Evolutionary conservation across 2,888 invertebrate genomes (phyloP), one percentile per base, ranked within the genome.

Genomic region (Drosophila mercatorum): DNA sequence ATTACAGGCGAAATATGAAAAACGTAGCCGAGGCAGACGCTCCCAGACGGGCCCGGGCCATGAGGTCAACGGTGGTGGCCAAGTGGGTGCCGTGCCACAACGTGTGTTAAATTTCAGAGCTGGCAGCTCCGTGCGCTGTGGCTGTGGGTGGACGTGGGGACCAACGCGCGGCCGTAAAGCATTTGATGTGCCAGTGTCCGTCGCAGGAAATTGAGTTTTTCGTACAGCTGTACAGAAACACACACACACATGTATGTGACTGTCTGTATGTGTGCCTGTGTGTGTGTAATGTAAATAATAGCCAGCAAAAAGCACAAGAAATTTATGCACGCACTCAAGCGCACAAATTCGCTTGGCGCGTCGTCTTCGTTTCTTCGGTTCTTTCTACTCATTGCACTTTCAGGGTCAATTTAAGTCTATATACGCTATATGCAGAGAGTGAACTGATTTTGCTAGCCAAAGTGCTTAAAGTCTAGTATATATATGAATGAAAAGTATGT

Each of bases 161-260:
- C 38, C 40, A 44, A 63, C 28, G 51, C 41, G 31, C 52, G 66
- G 64, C 79, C 82, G 75, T 86, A 85, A 86, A 86, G 81, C 81
- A 86, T 86, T 83, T 85, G 85, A 85, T 85, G 83, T 72, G 72
- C 59, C 72, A 76, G 72, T 79, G 78, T 75, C 66, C 74, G 73
- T 62, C 67, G 79, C 82, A 91, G 91, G 91, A 91, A 91, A 91
- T 91, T 91, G 91, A 91, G 91, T 91, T 91, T 91, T 88, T 87
- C 80, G 31, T 78, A 65, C 84, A 76, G 71, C 61, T 56, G 44
- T 60, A 70, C 58, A 59, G 28, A 10, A 44, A 28, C 38, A 57
- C 31, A 58, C 59, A 26, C 10, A 10, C 17, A 43, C 38, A 26
- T 22, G 22, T 1, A 22, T 22, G 22, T 22, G 22, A 22, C 22